Base-by-base conservation (phyloP, 2,888 invertebrate species). In the Pristionchus arcanus region DNA sequence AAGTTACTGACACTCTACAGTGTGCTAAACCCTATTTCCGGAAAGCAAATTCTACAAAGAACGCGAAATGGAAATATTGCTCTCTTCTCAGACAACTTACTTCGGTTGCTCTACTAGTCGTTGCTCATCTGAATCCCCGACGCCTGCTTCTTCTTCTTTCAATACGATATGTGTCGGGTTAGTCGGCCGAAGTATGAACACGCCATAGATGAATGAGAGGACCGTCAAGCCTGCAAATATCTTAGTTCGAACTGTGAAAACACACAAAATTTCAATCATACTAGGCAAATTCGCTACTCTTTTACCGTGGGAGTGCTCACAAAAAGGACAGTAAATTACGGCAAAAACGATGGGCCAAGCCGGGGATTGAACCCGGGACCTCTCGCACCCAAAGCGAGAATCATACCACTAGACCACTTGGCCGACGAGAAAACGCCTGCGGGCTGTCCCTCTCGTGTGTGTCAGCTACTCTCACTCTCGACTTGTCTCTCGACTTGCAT, bases 331-430 rank as follows among this genome's bases (percentile, higher is more conserved):
- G 42, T 13, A 3, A 63, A 63, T n/a, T 63, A 25, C 25, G 9
- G 63, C 63, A 63, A 63, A 63, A 63, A n/a, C 25, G 63, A 63
- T 63, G 89, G 89, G 89, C 89, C 89, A 77, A 91, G 90, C 92
- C 92, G 92, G 92, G 90, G 92, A 92, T 92, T 91, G 92, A 92
- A 92, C 89, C 92, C 93, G 93, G 93, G 93, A 91, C 93, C 93
- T 93, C 93, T 93, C 93, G 93, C 93, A 93, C 93, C 93, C 93
- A 93, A 93, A 93, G 93, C 93, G 93, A 93, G 93, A 93, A 93
- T 93, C 93, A 93, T 93, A 93, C 93, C 93, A 92, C 93, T 93
- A 94, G 93, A 93, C 93, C 93, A 93, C 87, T 87, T 87, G 87
- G 87, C 87, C 87, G 86, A 68, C 68, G 63, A 25, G 63, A 63